A percentile compares a stretch with the other conserved stretches of the same genome.
Conservation (phyloP, 2,113 vertebrate species). For the Aspiorhynchus laticeps region DNA sequence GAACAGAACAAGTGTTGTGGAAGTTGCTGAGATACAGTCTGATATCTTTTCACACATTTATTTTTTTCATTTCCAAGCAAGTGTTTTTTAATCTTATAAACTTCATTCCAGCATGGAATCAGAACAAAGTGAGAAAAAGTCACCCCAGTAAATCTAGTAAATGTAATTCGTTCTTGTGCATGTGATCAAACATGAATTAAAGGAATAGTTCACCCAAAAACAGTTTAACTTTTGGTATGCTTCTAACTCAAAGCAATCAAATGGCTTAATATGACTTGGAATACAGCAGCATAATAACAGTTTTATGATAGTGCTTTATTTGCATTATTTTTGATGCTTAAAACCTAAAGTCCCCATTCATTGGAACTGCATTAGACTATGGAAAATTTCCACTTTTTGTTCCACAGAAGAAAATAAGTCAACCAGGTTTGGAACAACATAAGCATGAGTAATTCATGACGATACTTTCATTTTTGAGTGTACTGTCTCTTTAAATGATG, state of each 20-base stretch:
- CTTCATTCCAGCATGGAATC: constrained; percentile 72
- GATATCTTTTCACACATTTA: constrained; percentile 57
- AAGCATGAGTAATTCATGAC: neutral
- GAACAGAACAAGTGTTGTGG: constrained; percentile 58
- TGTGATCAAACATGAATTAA: neutral
- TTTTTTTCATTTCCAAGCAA: constrained; percentile 68
- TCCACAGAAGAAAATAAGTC: neutral
- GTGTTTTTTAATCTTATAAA: constrained; percentile 79
- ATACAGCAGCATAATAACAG: no score
- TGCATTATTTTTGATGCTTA: neutral
- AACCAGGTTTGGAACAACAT: neutral
- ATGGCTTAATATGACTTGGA: neutral
- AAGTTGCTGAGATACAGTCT: constrained; percentile 54
- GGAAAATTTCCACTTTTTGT: neutral
- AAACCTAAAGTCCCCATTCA: neutral
- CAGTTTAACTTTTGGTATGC: neutral
- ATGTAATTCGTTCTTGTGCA: neutral
- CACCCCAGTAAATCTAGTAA: constrained; percentile 63
- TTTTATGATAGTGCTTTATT: neutral
- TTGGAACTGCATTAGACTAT: neutral
- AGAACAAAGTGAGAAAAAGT: constrained; percentile 68
- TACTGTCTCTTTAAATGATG: neutral
- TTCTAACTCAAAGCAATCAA: neutral
- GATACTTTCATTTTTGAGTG: neutral
- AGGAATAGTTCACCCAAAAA: neutral